Base-by-base conservation (phyloP, 2,797 vertebrate species). In the Loriculus beryllinus region DNA sequence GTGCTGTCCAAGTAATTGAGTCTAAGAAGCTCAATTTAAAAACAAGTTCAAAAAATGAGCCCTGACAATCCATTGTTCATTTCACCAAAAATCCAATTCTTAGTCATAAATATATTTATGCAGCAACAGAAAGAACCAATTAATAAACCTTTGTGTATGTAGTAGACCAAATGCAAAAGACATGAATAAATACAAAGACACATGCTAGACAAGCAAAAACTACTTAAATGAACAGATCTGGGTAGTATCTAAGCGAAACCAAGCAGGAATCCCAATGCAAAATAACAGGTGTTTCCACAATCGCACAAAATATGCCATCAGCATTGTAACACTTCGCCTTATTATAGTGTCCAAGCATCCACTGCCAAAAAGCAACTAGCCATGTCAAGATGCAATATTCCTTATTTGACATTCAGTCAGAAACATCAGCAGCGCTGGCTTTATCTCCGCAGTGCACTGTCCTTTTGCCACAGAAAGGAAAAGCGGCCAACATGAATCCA, bases 41-140 rank as follows among this genome's bases (percentile, higher is more conserved):
- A 88, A 39, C 12, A 8, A 64, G 43, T 59, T 86, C 0, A 12
- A 81, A 85, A 77, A 86, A 52, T 8, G 2, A 90, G 26, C 33
- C 85, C 52, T 64, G 39, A 77, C 23, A 86, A 8, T 33, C 49
- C n/a, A 47, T 4, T 45, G 31, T 35, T 18, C 16, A 59, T 75
- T 60, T 42, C 40, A 6, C 68, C 75, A 43, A 19, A 71, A 85
- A 91, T 63, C 20, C 65, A 59, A 22, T 35, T 64, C n/a, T 81
- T 63, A 65, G 12, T 63, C 35, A 67, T n/a, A 81, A 90, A 67
- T 63, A 16, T 23, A 91, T 95, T 95, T 96, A 96, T 97, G 98
- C 98, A 98, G 97, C 97, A 98, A 98, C 97, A 98, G 72, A 97
- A 96, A 97, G 94, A 97, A 97, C 97, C 98, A 98, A 97, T 97